Percentiles rank a stretch among this genome's conserved stretches.
phyloP scores from a whole-genome alignment of 1,140 invertebrate species.

The Caenorhabditis tropicalis region DNA sequence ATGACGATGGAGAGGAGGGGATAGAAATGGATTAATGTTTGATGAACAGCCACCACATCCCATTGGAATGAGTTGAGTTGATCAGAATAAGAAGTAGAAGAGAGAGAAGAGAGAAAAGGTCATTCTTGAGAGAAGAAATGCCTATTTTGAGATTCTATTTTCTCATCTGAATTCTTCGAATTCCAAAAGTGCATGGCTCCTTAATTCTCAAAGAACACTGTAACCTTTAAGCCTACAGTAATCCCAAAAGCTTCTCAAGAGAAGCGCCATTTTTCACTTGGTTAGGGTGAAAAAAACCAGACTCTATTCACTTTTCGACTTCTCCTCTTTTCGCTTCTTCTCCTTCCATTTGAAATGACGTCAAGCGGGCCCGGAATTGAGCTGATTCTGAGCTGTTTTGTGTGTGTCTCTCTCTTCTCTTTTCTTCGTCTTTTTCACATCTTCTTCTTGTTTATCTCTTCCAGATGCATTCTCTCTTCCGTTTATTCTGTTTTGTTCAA shows the following conservation, averaged over 20 bases:
- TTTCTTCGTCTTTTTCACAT: neutral
- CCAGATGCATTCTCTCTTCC: constrained; percentile 13
- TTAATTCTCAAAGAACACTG: no score
- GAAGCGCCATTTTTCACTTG: no score
- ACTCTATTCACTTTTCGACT: neutral
- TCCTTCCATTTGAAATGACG: neutral
- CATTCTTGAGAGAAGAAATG: neutral
- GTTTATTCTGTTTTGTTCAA: neutral
- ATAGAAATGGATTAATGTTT: constrained; percentile 17
- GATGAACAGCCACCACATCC: neutral
- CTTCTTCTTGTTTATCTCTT: constrained; percentile 24
- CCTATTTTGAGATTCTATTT: no score
- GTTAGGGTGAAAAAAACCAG: no score
- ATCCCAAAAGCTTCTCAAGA: no score
- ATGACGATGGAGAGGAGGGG: neutral
- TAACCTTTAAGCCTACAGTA: no score
- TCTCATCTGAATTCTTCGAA: no score
- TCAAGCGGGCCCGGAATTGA: constrained; percentile 31
- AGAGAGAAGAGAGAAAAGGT: neutral
- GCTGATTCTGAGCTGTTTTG: constrained; percentile 36
- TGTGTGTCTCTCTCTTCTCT: neutral
- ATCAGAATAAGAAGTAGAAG: no score
- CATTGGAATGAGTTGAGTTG: neutral
- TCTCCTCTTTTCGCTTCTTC: neutral
- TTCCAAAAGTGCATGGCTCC: no score